These are phyloP conservation scores for Entomobrya multifasciata DNA, from an alignment of 2,888 invertebrate species.

Conservation along the genomic window DNA sequence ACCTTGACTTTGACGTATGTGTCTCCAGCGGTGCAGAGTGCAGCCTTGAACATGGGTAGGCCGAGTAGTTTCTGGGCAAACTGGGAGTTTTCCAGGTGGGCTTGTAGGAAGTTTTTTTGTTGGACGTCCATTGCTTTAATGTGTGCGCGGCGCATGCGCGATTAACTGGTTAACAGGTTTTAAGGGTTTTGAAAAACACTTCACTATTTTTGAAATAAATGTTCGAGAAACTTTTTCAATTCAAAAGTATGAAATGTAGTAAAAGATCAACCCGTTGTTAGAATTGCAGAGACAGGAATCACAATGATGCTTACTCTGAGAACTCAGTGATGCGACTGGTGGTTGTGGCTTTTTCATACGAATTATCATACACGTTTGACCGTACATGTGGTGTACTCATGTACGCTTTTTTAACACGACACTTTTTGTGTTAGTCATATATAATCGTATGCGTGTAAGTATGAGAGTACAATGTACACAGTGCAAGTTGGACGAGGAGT, in stretches of 20 bases:
- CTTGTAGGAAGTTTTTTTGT: conserved; percentile 8
- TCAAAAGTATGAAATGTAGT: neutral
- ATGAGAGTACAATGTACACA: too few species aligned
- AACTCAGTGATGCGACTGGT: conserved; percentile 51
- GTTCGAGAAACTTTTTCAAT: neutral
- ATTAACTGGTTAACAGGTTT: too few species aligned
- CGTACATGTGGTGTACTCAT: conserved; percentile 55
- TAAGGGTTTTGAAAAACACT: too few species aligned
- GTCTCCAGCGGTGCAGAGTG: conserved; percentile 80
- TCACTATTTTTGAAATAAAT: too few species aligned
- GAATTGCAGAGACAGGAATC: too few species aligned
- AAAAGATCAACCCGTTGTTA: too few species aligned
- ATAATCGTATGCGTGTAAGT: too few species aligned
- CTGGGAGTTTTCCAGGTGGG: conserved; percentile 70
- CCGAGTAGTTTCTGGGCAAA: conserved; percentile 81
- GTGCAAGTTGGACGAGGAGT: too few species aligned
- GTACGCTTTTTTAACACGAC: too few species aligned
- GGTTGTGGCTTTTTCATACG: too few species aligned
- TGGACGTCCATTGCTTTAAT: conserved; percentile 52
- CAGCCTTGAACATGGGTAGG: conserved; percentile 81
- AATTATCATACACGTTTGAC: neutral
- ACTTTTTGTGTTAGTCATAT: too few species aligned
- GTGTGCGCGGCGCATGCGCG: conserved; percentile 70
- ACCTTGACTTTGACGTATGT: conserved; percentile 81
- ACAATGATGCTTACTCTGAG: conserved; percentile 50